Conservation (phyloP, 2,113 vertebrate species). For the Malaclemys terrapin region DNA sequence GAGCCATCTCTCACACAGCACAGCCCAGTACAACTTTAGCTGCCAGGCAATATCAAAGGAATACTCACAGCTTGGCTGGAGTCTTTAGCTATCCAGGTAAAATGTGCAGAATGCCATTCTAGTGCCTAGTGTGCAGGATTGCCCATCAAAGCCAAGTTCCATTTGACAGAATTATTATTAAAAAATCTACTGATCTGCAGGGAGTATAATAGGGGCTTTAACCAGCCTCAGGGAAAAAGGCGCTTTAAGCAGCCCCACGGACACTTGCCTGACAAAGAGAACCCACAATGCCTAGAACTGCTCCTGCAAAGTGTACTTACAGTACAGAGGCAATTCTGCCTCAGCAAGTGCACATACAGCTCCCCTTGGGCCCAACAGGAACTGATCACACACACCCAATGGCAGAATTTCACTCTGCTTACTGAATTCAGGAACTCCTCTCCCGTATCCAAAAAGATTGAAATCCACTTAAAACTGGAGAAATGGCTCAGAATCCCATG, state of each 20-base stretch:
- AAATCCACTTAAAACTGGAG: background rate
- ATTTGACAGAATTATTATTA: too few relatives aligned
- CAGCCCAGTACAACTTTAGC: background rate
- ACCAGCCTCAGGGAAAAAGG: too few relatives aligned
- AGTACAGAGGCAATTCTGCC: background rate
- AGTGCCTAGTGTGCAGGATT: background rate
- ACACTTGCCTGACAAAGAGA: background rate
- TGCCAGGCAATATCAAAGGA: background rate
- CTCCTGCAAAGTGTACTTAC: fast-evolving
- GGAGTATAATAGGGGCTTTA: too few relatives aligned
- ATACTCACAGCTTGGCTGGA: background rate
- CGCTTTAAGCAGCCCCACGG: background rate
- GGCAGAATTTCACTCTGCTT: background rate
- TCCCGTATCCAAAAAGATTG: background rate
- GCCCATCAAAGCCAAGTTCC: too few relatives aligned
- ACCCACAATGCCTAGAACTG: background rate
- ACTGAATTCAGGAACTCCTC: background rate
- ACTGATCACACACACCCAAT: fast-evolving
- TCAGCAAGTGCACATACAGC: fast-evolving
- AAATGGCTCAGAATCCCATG: background rate
- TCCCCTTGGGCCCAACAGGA: background rate
- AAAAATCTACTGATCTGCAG: too few relatives aligned
- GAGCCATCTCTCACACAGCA: background rate
- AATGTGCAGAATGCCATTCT: background rate
- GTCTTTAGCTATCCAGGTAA: background rate